Conservation (phyloP, 2,113 vertebrate species). For the Cinclus cinclus region DNA sequence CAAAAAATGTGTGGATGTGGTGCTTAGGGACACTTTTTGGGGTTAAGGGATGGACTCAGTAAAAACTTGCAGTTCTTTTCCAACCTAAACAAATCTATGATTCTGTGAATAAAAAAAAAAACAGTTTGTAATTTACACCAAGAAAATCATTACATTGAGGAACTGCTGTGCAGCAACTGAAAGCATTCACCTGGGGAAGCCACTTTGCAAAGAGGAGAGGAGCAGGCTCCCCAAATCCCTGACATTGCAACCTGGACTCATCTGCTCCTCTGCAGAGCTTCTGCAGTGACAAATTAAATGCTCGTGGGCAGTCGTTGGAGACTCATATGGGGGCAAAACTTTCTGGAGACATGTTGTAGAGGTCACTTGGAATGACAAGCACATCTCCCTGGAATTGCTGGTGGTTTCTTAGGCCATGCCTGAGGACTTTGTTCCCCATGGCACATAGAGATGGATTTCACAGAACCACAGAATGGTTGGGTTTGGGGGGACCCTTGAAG, state of each 20-base stretch:
- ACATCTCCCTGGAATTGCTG: background rate
- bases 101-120: background rate
- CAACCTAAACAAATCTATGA: background rate
- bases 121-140: background rate
- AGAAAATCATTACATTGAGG: background rate
- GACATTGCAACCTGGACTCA: background rate
- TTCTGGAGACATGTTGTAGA: background rate
- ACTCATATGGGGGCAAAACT: background rate
- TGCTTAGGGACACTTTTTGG: background rate
- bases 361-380: background rate
- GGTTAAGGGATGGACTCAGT: background rate
- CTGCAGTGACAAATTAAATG: background rate
- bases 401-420: background rate
- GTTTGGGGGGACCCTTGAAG: background rate
- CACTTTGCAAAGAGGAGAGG: background rate
- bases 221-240: background rate
- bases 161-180: background rate
- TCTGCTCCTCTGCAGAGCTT: background rate
- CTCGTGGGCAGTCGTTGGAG: background rate
- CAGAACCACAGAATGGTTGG: rapidly evolving
- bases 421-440: background rate
- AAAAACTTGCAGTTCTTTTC: background rate
- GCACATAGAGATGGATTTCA: background rate
- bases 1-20: background rate
- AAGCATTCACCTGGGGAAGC: background rate